Conservation (phyloP, 1,140 invertebrate genomes). For the Aphis craccivora region DNA sequence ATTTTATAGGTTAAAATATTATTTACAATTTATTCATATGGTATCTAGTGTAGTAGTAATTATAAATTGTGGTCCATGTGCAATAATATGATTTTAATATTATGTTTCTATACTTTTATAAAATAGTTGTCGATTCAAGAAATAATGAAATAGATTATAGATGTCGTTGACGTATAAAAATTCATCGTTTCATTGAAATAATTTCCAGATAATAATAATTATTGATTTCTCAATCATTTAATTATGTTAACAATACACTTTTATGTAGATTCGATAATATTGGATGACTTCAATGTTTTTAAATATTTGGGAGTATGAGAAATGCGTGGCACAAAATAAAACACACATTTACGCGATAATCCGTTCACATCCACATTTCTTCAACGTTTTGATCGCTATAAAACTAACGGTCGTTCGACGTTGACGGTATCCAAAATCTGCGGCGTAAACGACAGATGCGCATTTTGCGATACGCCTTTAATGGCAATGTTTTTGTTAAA, state of each 20-base stretch:
- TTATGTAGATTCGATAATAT: not conserved
- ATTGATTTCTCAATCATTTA: not conserved
- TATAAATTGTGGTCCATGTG: too few relatives aligned
- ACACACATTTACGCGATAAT: not conserved
- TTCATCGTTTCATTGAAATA: not conserved
- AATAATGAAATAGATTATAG: not conserved
- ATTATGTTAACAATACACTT: not conserved
- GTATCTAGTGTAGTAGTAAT: too few relatives aligned
- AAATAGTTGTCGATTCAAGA: not conserved
- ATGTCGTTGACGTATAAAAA: not conserved
- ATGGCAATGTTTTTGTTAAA: not conserved
- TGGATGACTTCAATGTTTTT: not conserved
- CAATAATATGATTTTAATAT: too few relatives aligned
- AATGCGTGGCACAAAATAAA: not conserved
- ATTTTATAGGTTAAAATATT: too few relatives aligned
- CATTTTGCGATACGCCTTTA: not conserved
- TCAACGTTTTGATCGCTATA: not conserved
- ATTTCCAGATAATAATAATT: not conserved
- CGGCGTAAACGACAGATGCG: not conserved
- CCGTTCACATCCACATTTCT: not conserved
- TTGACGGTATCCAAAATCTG: not conserved
- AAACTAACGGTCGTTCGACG: not conserved
- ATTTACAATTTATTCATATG: too few relatives aligned
- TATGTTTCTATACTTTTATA: not conserved
- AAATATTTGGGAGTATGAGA: not conserved